Base-by-base conservation (phyloP, 2,888 invertebrate genomes). In the Dromius quadrimaculatus region DNA sequence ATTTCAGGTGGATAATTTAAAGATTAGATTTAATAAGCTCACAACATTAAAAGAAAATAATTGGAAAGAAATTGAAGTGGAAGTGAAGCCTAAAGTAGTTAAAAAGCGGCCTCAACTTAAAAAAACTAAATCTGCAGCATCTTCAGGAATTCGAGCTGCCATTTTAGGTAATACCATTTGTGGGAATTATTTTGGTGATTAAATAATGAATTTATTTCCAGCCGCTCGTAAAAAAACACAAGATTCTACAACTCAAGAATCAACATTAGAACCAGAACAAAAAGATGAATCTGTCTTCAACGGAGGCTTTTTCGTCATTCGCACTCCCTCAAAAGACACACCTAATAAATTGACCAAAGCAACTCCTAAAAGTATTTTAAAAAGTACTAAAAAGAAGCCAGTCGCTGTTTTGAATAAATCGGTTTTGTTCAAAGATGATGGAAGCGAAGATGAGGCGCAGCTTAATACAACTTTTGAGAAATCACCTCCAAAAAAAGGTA, bases 1-100 rank as follows among this genome's bases (percentile, higher is more conserved):
- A 19, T 54, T 43, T 28, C 54, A 86, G 86, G 87, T 92, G 0
- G 88, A 87, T 64, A 88, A 91, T 75, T 84, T 92, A 2, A 85
- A 89, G 76, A 81, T 85, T 76, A 81, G 88, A 61, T 90, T 90
- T 78, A 84, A 83, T 71, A 83, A 85, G 71, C 76, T 88, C 9
- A 82, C 84, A 22, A 80, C 81, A 66, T 72, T 85, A 9, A 83
- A 83, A 19, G 76, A 77, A 0, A 83, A 84, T 11, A 81, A 83
- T 72, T 88, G 90, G 90, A 77, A 80, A 13, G 87, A 87, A 72
- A 83, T 86, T 1, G 72, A 81, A 47, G 78, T 80, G 0, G 76
- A 73, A 4, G 73, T 71, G 4, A 77, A 75, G 65, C 78, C 74
- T 17, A 76, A 74, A 15, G 71, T 73, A 73, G 59, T 47, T 1